Evolutionary conservation across 2,797 vertebrate species (phyloP), one percentile per base, ranked within the genome.

Genomic region (Masticophis lateralis): DNA sequence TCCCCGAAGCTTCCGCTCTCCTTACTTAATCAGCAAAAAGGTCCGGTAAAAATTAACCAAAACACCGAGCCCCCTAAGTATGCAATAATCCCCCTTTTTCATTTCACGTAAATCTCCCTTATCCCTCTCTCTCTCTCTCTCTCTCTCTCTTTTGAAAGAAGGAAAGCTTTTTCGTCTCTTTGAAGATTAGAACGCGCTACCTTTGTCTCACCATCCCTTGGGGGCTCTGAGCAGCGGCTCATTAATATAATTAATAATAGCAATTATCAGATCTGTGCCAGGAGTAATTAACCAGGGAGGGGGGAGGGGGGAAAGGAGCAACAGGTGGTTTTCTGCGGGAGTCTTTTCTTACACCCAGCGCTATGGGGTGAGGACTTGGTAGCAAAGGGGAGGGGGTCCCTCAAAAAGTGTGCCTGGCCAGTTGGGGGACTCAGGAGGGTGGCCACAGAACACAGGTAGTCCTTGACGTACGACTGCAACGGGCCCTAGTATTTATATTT

Each of bases 181-280:
- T 18, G 27, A 32, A 89, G 66, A 32, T 2, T 27, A 18, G 56
- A 83, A 27, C n/a, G 79, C 1, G 22, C 43, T 66, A 4, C 61
- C 79, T 57, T 47, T 51, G 56, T 57, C 5, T 8, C 32, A 16
- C 92, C 87, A 47, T 83, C 66, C 92, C 10, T 66, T 61, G 10
- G 89, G 47, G 89, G 25, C 92, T 43, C 86, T 0, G 16, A 61
- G 61, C 57, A n/a, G 86, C 10, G 66, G 66, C 61, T 93, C 92
- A 89, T 93, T 91, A 91, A 93, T 91, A 91, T 91, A 93, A 91
- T 93, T 93, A 91, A 93, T 91, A 93, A 91, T 83, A 86, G 92
- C 86, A 93, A 93, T 88, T 91, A 91, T 66, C 90, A 83, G 57
- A 93, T 91, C 90, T 6, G 57, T 91, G 86, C 83, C 90, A 63